A percentile compares a stretch with the other conserved stretches of the same genome.
These are phyloP conservation scores for Oxyruncus cristatus DNA, from an alignment of 2,113 vertebrate species.

Conservation along the genomic window DNA sequence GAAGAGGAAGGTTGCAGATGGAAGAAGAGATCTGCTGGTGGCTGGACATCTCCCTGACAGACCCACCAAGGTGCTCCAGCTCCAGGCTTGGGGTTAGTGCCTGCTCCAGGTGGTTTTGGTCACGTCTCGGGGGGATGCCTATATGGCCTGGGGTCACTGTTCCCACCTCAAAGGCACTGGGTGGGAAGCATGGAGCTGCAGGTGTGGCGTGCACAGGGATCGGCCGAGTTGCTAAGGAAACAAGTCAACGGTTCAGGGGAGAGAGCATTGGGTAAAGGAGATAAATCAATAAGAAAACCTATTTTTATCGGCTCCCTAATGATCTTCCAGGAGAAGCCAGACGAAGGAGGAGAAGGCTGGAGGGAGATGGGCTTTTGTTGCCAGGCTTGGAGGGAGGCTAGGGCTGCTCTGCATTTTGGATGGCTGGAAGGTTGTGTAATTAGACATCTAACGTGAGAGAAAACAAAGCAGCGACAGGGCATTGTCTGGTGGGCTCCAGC, in stretches of 20 bases:
- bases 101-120: background rate
- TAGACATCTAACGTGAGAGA: background rate
- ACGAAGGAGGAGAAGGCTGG: conserved; percentile 27
- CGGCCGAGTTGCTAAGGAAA: conserved; percentile 76
- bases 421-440: conserved; percentile 26
- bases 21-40: background rate
- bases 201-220: conserved; percentile 55
- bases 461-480: background rate
- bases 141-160: background rate
- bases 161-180: background rate
- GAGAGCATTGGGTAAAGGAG: conserved; percentile 71
- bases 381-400: background rate
- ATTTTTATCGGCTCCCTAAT: conserved; percentile 80
- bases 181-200: conserved; percentile 16
- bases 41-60: background rate
- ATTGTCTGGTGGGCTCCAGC: background rate
- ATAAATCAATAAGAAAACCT: conserved; percentile 79
- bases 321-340: conserved; percentile 64
- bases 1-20: background rate
- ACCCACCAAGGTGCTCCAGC: background rate
- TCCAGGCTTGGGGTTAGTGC: background rate
- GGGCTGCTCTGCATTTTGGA: background rate
- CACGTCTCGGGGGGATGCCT: background rate
- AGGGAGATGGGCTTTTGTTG: conserved; percentile 39
- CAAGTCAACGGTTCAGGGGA: conserved; percentile 69